Evolutionary conservation across 2,888 invertebrate genomes (phyloP), one percentile per base, ranked within the genome.

Genomic region (Choristoneura rosaceana): DNA sequence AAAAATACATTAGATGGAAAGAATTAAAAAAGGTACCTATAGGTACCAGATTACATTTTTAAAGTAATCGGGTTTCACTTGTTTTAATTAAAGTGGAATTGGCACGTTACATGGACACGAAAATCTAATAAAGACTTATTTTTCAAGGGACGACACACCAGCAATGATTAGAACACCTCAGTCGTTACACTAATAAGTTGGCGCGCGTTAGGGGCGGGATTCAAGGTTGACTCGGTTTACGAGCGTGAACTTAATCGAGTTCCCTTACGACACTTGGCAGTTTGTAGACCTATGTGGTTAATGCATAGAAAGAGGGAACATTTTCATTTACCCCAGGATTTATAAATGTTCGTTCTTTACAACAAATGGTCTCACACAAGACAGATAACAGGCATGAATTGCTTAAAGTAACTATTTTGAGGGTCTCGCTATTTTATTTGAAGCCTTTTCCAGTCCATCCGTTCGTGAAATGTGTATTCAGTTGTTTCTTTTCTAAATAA

Each of bases 201-300:
- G 52, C 50, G 50, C 34, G 25, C 50, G 52, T 50, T 59, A 67
- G 71, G 45, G 67, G 67, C 41, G 64, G 43, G 33, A 33, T 50
- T 65, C 34, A 67, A 47, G 66, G 66, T 61, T 69, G 69, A 62
- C 69, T 60, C 71, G 74, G 64, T 76, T 76, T 74, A 76, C 74
- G 74, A 74, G 52, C 62, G 45, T 64, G 50, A 45, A 33, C 74
- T 64, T 74, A 74, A 75, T 75, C 71, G 76, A 71, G 74, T 74
- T 74, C 70, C 41, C 65, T 69, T 70, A 73, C 70, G 70, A 63
- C 58, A 45, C 45, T 62, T 62, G 43, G 25, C 62, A 62, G 62
- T 62, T 45, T 62, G 62, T 25, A 43, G 43, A 41, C 45, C 34
- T 43, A 43, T 61, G 61, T 43, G 61, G 41, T 43, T 55, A 34